phyloP scores from a whole-genome alignment of 1,140 invertebrate species.

The Drosophila trapezifrons region DNA sequence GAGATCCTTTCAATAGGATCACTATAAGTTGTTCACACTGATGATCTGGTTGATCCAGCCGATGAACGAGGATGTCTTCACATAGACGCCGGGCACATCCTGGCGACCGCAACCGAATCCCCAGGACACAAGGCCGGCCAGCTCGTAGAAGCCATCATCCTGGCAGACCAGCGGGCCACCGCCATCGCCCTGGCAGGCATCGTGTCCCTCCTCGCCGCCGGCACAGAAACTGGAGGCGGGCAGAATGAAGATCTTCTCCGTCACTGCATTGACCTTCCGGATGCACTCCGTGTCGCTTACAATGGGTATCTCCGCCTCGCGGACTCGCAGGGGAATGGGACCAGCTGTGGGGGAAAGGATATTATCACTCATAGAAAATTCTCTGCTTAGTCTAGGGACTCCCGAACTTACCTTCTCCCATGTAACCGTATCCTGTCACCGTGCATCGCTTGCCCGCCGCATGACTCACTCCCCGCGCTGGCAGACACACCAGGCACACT shows the following conservation, averaged over 20 bases:
- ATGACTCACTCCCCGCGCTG: conserved; percentile 93
- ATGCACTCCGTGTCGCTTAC: conserved; percentile 96
- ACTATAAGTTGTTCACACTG: conserved; percentile 95
- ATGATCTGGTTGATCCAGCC: conserved; percentile 99
- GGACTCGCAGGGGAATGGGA: conserved; percentile 93
- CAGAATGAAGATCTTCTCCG: conserved; percentile 96
- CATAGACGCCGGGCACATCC: conserved; percentile 96
- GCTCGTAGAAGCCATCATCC: conserved; percentile 95
- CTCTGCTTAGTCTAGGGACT: no score
- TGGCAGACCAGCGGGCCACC: conserved; percentile 96
- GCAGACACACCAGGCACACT: conserved; percentile 90
- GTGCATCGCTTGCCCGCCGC: conserved; percentile 94
- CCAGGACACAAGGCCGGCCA: conserved; percentile 93
- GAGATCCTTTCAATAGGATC: conserved; percentile 11
- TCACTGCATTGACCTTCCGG: conserved; percentile 95
- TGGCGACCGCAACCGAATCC: conserved; percentile 95
- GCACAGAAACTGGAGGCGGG: conserved; percentile 97
- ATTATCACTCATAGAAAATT: background rate
- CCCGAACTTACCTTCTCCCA: conserved; percentile 91
- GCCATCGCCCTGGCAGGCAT: conserved; percentile 97
- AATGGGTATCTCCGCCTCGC: conserved; percentile 96
- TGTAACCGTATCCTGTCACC: conserved; percentile 96
- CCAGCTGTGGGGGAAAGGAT: conserved; percentile 87
- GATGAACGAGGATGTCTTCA: conserved; percentile 96
- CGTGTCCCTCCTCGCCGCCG: conserved; percentile 95